phyloP scores from a whole-genome alignment of 2,797 vertebrate genomes.

The Gymnothorax javanicus region DNA sequence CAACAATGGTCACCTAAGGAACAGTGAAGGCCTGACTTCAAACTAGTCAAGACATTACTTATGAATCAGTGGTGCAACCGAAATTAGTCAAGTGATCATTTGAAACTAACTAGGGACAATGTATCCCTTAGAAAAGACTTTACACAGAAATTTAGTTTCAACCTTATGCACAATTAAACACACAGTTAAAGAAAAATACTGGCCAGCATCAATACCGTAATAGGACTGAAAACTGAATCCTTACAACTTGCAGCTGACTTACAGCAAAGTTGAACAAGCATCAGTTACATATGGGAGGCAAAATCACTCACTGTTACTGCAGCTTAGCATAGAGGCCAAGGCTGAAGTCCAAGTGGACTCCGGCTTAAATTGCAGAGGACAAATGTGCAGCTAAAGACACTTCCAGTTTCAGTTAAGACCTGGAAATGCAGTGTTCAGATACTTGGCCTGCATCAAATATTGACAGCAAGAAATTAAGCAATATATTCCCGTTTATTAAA shows the following conservation, averaged over 20 bases:
- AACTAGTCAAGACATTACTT: too few relatives aligned
- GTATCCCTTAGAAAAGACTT: too few relatives aligned
- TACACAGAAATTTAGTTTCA: too few relatives aligned
- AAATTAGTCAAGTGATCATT: too few relatives aligned
- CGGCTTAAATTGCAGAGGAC: neutral
- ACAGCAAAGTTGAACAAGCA: constrained; percentile 56
- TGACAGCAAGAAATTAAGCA: constrained; percentile 53
- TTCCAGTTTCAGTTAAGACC: constrained; percentile 10
- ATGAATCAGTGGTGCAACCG: too few relatives aligned
- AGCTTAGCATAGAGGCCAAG: constrained; percentile 55
- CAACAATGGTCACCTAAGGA: too few relatives aligned
- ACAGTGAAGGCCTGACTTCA: too few relatives aligned
- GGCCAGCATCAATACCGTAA: neutral
- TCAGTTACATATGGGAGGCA: constrained; percentile 66
- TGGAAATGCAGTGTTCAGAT: constrained; percentile 2
- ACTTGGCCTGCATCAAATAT: constrained; percentile 33
- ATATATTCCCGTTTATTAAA: constrained; percentile 70
- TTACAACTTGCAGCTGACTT: constrained; percentile 49
- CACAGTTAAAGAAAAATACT: neutral
- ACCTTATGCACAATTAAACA: neutral
- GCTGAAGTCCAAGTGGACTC: neutral
- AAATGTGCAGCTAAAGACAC: neutral
- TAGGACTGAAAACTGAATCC: constrained; percentile 39
- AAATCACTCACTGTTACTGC: constrained; percentile 62
- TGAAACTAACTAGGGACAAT: too few relatives aligned